These are phyloP conservation scores for Caloenas nicobarica DNA, from an alignment of 2,113 vertebrate species.

Conservation along the genomic window DNA sequence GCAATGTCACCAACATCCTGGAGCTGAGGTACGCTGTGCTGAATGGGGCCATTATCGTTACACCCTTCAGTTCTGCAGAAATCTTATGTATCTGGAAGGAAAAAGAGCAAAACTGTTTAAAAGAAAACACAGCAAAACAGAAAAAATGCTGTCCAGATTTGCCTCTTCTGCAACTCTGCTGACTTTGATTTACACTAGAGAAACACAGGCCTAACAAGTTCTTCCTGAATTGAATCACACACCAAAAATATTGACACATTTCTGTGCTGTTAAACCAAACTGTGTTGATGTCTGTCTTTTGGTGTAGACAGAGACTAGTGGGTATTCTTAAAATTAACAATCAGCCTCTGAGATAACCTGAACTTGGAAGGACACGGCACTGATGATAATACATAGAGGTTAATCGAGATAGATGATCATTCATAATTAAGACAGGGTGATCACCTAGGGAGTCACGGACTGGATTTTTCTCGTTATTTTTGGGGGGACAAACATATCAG, in stretches of 20 bases:
- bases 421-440: not conserved
- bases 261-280: conserved; percentile 16
- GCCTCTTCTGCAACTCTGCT: conserved; percentile 10
- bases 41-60: not conserved
- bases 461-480: not conserved
- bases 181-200: conserved; percentile 28
- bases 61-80: not conserved
- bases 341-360: not conserved
- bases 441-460: not conserved
- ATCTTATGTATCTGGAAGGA: not conserved
- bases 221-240: not conserved
- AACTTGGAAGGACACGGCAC: not conserved
- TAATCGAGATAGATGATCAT: not conserved
- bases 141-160: not conserved
- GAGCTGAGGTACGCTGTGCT: conserved; percentile 86
- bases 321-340: conserved; percentile 28
- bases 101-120: not conserved
- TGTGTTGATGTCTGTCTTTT: not conserved
- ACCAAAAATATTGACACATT: not conserved
- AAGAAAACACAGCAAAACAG: not conserved
- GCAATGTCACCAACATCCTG: conserved; percentile 96
- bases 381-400: not conserved
- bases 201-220: not conserved
- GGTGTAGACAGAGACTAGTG: not conserved
- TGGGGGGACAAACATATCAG: not conserved